Conservation (phyloP, 2,888 invertebrate genomes). For the Dinocampus coccinellae region DNA sequence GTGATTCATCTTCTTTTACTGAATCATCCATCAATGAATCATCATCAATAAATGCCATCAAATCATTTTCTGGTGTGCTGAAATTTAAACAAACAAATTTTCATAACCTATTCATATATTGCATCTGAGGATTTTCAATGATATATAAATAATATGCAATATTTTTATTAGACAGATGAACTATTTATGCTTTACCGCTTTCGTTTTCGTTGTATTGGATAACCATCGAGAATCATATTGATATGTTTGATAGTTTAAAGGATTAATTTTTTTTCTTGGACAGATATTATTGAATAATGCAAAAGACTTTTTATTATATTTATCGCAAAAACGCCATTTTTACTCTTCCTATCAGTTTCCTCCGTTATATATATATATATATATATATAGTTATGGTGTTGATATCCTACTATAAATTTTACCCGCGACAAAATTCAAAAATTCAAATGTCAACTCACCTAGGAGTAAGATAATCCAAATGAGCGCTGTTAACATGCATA, state of each 20-base stretch:
- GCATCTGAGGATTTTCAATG: too few relatives aligned
- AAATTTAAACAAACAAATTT: conserved; percentile 20
- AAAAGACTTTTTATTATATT: too few relatives aligned
- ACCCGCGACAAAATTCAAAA: conserved; percentile 4
- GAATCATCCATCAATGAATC: conserved; percentile 73
- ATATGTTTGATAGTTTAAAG: background rate
- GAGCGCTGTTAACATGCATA: conserved; percentile 86
- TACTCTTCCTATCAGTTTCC: too few relatives aligned
- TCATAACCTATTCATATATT: background rate
- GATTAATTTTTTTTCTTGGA: too few relatives aligned
- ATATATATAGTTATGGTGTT: too few relatives aligned
- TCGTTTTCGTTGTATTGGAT: conserved; percentile 6
- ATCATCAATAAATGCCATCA: conserved; percentile 84
- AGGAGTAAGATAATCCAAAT: conserved; percentile 85
- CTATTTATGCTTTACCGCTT: conserved; percentile 20
- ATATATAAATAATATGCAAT: background rate
- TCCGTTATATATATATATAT: too few relatives aligned
- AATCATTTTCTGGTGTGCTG: conserved; percentile 77
- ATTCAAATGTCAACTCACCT: conserved; percentile 51
- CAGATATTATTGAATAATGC: too few relatives aligned
- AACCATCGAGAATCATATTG: conserved; percentile 4
- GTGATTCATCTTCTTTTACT: conserved; percentile 67
- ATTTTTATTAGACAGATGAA: background rate
- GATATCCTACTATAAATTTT: background rate
- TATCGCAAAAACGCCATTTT: too few relatives aligned